Conservation (phyloP, 2,888 invertebrate species). For the Pherbina coryleti region DNA sequence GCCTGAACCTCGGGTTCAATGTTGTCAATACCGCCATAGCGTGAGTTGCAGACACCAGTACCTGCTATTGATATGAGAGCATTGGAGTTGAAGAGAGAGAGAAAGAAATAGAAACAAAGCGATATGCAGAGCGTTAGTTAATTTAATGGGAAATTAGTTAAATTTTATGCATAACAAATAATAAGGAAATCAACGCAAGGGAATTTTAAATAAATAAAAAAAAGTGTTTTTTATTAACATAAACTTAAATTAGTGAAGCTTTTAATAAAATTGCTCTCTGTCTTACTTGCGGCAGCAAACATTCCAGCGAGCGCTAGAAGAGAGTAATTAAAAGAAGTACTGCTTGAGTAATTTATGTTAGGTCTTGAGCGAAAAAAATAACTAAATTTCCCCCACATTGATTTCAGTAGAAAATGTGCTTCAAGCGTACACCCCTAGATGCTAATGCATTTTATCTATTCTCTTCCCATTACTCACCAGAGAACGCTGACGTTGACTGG, state of each 20-base stretch:
- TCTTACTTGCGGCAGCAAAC: slow-evolving; percentile 62
- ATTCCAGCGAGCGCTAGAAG: slow-evolving; percentile 61
- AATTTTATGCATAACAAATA: neutral
- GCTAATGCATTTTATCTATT: neutral
- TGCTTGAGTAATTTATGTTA: neutral
- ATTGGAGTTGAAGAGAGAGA: neutral
- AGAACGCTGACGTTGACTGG: slow-evolving; percentile 49
- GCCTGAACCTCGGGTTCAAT: slow-evolving; percentile 59
- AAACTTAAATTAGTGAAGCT: neutral
- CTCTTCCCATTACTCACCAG: slow-evolving; percentile 55
- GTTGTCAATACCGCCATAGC: slow-evolving; percentile 59
- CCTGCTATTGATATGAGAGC: slow-evolving; percentile 34
- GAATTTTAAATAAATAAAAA: neutral
- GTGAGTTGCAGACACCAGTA: slow-evolving; percentile 56
- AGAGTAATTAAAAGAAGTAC: slow-evolving; percentile 13
- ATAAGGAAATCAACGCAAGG: neutral
- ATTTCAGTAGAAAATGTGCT: neutral
- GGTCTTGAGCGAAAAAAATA: neutral
- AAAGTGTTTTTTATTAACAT: neutral
- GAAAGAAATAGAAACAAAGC: neutral
- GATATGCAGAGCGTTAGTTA: neutral
- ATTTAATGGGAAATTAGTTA: neutral
- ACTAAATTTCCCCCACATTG: neutral
- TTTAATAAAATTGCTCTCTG: slow-evolving; percentile 13
- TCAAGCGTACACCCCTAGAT: neutral